Conservation (phyloP, 1,140 invertebrate genomes). For the Globodera ellingtonae region DNA sequence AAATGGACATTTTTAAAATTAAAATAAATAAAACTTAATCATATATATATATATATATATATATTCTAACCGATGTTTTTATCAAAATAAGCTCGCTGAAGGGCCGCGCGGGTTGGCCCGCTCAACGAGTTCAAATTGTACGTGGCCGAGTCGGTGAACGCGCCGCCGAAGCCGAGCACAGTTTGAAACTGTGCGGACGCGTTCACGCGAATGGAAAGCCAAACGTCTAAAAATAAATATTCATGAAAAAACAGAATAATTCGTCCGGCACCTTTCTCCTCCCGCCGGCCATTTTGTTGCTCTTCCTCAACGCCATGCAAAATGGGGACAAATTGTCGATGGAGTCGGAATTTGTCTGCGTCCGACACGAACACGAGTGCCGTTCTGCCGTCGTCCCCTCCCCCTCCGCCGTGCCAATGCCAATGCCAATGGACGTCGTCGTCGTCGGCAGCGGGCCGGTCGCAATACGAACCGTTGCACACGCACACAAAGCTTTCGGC, state of each 20-base stretch:
- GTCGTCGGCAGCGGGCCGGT: background rate
- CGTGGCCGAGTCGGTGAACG: slow-evolving; percentile 68
- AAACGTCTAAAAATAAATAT: background rate
- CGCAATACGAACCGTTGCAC: slow-evolving; percentile 21
- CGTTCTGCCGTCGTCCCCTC: background rate
- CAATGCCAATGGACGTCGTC: background rate
- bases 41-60: background rate
- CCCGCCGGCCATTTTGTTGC: background rate
- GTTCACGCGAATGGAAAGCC: slow-evolving; percentile 11
- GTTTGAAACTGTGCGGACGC: slow-evolving; percentile 52
- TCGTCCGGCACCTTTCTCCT: background rate
- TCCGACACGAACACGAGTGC: background rate
- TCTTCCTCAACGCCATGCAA: slow-evolving; percentile 12
- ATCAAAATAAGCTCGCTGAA: slow-evolving; percentile 37
- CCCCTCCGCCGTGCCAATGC: background rate
- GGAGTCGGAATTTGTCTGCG: background rate
- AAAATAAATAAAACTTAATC: background rate
- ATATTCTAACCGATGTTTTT: slow-evolving; percentile 28
- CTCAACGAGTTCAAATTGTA: slow-evolving; percentile 63
- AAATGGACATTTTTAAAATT: background rate
- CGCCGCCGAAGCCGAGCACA: slow-evolving; percentile 68
- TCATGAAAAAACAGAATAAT: too few species aligned
- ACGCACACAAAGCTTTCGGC: slow-evolving; percentile 33
- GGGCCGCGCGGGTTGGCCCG: slow-evolving; percentile 5
- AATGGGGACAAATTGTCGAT: slow-evolving; percentile 5